Evolutionary conservation across 2,888 invertebrate species (phyloP), one percentile per base, ranked within the genome.

Genomic region (Sycophila texana): DNA sequence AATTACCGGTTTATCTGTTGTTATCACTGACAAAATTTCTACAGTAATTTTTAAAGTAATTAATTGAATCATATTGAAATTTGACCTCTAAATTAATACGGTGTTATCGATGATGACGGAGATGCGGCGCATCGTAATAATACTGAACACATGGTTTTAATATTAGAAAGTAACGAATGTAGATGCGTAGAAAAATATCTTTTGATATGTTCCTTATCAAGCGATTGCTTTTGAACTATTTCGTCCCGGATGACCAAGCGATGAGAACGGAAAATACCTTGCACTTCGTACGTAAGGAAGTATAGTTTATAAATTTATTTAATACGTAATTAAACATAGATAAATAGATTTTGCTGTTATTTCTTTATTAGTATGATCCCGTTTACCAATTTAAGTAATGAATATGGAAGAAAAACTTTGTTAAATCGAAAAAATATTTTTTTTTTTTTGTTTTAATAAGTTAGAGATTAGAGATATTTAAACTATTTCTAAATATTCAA

Each of bases 121-220:
- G 39, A 39, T 39, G 39, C 39, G 39, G 39, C 39, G 30, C 30
- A 30, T 30, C 30, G 10, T 39, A 39, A 81, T 47, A 81, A 81
- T 81, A 81, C 75, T 81, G 77, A 81, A 78, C 81, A 78, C 77
- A 75, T 75, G 39, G 20, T 70, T 78, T 74, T 78, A 16, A 58
- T 18, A 70, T 70, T 70, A 77, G 67, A 70, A 72, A 13, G 39
- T 75, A 60, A 67, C 26, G 53, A 18, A 55, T 74, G 74, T 77
- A 74, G 55, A 74, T 70, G 70, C 53, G 61, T 77, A 74, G 60
- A 77, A 74, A 77, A 66, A 79, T 68, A 71, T 74, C 49, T 22
- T 73, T 26, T 70, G 66, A 75, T 68, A 57, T 75, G 16, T 71
- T 18, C n/a, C 18, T 58, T 57, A 14, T 61, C 58, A 47, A 20